Evolutionary conservation across 2,888 invertebrate species (phyloP), one percentile per base, ranked within the genome.

Genomic region (Watsonalla binaria): DNA sequence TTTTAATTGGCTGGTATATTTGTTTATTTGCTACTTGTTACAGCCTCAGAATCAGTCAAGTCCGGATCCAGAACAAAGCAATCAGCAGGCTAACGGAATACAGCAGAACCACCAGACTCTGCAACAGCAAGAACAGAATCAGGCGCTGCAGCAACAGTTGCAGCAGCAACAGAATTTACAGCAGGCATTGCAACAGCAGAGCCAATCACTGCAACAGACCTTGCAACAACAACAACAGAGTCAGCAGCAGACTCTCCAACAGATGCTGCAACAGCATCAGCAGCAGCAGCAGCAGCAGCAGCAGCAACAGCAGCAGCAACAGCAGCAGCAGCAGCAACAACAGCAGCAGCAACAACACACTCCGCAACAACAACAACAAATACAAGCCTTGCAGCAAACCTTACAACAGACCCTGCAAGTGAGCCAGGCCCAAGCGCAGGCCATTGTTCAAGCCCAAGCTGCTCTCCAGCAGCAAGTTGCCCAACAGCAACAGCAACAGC

Each of bases 1-100:
- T 24, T 24, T 24, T 2, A 24, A 24, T 24, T 24, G 24, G 1
- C 24, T 24, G 24, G 24, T 48, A 13, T 50, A 46, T 24, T 24
- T 24, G 24, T 24, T 24, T 24, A 24, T 24, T 24, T 24, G 24
- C 24, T 24, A 24, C 51, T 82, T 78, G 68, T 86, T 86, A 52
- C 88, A 93, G 81, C 87, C 91, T 39, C 92, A 92, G 62, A 91
- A 92, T 58, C 90, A 90, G 60, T 80, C 85, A 8, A 90, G 88
- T 60, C 86, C 90, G 13, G 86, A 88, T 58, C 76, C 86, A 2
- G 90, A 90, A 55, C 86, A 86, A 46, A 78, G 87, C 52, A 90
- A 82, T 60, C 92, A 91, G 62, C 91, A 90, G 60, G 74, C 89
- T 39, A 91, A 92, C 79, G 89, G 92, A 51, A 78, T 83, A 51